phyloP scores from a whole-genome alignment of 2,797 vertebrate genomes.

The Enteromius trimaculatus region DNA sequence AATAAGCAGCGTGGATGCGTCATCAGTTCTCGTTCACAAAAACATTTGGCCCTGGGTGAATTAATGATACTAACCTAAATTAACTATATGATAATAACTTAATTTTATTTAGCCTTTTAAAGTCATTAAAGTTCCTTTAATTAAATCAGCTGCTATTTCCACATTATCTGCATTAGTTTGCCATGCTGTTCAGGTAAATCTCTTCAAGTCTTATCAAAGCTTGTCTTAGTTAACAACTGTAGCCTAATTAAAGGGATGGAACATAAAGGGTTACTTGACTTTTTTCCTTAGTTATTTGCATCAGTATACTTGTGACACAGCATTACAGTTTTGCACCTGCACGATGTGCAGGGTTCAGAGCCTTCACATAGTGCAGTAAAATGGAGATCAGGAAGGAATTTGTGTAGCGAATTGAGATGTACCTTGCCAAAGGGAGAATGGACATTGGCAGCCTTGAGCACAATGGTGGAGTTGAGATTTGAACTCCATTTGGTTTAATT shows the following conservation, averaged over 20 bases:
- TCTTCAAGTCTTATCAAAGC: background rate
- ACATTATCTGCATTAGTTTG: background rate
- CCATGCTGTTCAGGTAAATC: background rate
- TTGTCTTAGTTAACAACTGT: background rate
- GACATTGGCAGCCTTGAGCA: conserved; percentile 81
- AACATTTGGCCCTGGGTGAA: background rate
- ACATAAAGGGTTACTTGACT: background rate
- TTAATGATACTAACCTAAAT: background rate
- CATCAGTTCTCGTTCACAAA: background rate
- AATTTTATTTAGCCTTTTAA: background rate
- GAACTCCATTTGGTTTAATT: conserved; percentile 92
- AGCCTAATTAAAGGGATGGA: background rate
- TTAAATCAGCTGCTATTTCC: background rate
- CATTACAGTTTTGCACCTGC: conserved; percentile 47
- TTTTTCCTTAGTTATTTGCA: background rate
- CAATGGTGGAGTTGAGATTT: conserved; percentile 76
- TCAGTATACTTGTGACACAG: background rate
- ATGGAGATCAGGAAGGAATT: conserved; percentile 87
- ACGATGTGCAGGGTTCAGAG: conserved; percentile 45
- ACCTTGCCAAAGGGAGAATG: conserved; percentile 84
- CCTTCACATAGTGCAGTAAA: conserved; percentile 75
- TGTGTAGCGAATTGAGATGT: conserved; percentile 90
- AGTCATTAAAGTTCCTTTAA: background rate
- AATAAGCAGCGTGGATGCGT: background rate
- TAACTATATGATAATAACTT: background rate